These are phyloP conservation scores for Scophthalmus maximus DNA, from an alignment of 2,113 vertebrate species.

Conservation along the genomic window DNA sequence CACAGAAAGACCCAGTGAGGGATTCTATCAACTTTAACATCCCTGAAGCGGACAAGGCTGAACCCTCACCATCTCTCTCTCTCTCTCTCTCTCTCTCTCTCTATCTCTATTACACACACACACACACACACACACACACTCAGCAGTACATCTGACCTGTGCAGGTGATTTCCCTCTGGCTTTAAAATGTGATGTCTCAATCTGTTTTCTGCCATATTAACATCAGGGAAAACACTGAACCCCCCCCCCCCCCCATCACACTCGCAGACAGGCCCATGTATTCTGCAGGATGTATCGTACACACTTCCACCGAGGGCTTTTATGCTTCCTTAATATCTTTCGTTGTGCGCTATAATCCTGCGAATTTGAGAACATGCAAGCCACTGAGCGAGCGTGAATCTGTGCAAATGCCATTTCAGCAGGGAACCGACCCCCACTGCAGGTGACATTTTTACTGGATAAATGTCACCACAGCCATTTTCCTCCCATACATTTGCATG, in stretches of 20 bases:
- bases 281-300: slow-evolving; percentile 57
- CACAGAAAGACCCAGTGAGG: slow-evolving; percentile 36
- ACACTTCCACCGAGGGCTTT: slow-evolving; percentile 61
- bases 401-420: slow-evolving; percentile 78
- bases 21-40: slow-evolving; percentile 47
- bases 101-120: slow-evolving; percentile 8
- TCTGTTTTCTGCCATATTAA: slow-evolving; percentile 77
- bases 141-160: slow-evolving; percentile 53
- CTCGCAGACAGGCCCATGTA: slow-evolving; percentile 49
- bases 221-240: slow-evolving; percentile 60
- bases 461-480: slow-evolving; percentile 80
- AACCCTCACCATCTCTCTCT: neutral
- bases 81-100: slow-evolving; percentile 7
- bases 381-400: slow-evolving; percentile 36
- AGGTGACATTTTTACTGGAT: slow-evolving; percentile 80
- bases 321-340: slow-evolving; percentile 65
- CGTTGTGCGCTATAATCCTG: slow-evolving; percentile 65
- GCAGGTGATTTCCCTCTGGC: slow-evolving; percentile 71
- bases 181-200: slow-evolving; percentile 71
- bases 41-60: slow-evolving; percentile 15
- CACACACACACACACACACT: slow-evolving; percentile 24
- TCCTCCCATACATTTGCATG: slow-evolving; percentile 42
- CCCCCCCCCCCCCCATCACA: slow-evolving; percentile 41
- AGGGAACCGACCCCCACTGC: slow-evolving; percentile 61
- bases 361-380: slow-evolving; percentile 60